phyloP scores from a whole-genome alignment of 2,113 vertebrate genomes.

The Glaucomys volans region DNA sequence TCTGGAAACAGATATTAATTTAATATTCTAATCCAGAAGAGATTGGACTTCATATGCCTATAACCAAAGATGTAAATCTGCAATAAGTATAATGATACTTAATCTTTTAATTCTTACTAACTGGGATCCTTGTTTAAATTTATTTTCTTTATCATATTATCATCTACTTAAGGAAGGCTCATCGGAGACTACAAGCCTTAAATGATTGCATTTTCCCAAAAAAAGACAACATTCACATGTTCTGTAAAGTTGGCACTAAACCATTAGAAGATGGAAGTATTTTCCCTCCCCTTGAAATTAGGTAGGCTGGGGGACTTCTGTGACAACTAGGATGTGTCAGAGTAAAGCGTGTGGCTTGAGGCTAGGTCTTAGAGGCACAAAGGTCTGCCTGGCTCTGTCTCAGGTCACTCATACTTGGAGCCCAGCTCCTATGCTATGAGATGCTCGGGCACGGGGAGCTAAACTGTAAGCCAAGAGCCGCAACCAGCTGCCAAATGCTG shows the following conservation, averaged over 20 bases:
- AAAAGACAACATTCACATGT: background rate
- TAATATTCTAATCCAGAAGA: background rate
- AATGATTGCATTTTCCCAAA: background rate
- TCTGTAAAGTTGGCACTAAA: background rate
- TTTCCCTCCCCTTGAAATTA: background rate
- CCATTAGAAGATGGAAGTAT: background rate
- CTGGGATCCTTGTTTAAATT: background rate
- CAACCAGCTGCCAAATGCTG: background rate
- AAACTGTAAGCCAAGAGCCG: background rate
- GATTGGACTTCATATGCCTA: background rate
- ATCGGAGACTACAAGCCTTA: no score
- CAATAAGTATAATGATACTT: background rate
- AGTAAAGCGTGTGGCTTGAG: background rate
- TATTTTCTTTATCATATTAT: background rate
- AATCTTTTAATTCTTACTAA: background rate
- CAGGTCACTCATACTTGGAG: background rate
- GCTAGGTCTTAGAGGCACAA: background rate
- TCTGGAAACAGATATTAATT: background rate
- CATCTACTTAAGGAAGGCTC: background rate
- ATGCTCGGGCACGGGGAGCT: background rate
- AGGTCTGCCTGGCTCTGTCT: background rate
- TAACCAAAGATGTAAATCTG: background rate
- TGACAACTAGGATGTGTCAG: background rate
- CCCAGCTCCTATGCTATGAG: fast-evolving
- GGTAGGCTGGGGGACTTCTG: background rate